Conservation (phyloP, 2,888 invertebrate species). For the Steromphala cineraria region DNA sequence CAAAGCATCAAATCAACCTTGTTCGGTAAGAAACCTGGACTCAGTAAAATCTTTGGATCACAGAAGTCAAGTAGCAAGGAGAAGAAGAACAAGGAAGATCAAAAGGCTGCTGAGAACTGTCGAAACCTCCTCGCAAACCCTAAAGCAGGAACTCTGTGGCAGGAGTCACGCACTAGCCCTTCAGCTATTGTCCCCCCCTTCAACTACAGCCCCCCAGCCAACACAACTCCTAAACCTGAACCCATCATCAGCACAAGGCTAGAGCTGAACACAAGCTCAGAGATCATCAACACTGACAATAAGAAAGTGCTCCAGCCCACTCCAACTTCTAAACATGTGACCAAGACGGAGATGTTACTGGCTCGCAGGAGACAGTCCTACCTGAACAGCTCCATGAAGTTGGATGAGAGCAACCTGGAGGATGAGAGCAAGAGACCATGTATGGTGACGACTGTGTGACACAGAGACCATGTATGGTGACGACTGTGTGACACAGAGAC, state of each 20-base stretch:
- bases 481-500: slow-evolving; percentile 52
- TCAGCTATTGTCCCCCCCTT: slow-evolving; percentile 77
- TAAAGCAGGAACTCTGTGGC: slow-evolving; percentile 32
- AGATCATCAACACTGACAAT: not conserved
- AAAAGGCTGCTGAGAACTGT: not conserved
- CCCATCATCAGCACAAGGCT: not conserved
- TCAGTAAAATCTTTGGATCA: slow-evolving; percentile 23
- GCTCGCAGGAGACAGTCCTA: slow-evolving; percentile 62
- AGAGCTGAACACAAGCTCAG: not conserved
- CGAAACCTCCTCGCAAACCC: slow-evolving; percentile 28
- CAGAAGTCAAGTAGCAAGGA: slow-evolving; percentile 27
- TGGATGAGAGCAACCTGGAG: slow-evolving; percentile 26
- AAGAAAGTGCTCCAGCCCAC: not conserved
- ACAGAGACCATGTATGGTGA: slow-evolving; percentile 38
- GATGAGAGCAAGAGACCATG: slow-evolving; percentile 41
- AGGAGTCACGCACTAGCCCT: slow-evolving; percentile 32
- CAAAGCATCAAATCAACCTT: slow-evolving; percentile 35
- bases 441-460: slow-evolving; percentile 51
- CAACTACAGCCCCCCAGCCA: slow-evolving; percentile 76
- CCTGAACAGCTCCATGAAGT: slow-evolving; percentile 28
- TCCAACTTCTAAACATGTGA: slow-evolving; percentile 44
- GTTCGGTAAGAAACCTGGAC: slow-evolving; percentile 24
- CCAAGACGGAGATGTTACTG: slow-evolving; percentile 72
- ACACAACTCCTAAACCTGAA: slow-evolving; percentile 12
- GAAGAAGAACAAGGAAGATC: slow-evolving; percentile 31